phyloP scores from a whole-genome alignment of 2,113 vertebrate species.

The Pristiophorus japonicus region DNA sequence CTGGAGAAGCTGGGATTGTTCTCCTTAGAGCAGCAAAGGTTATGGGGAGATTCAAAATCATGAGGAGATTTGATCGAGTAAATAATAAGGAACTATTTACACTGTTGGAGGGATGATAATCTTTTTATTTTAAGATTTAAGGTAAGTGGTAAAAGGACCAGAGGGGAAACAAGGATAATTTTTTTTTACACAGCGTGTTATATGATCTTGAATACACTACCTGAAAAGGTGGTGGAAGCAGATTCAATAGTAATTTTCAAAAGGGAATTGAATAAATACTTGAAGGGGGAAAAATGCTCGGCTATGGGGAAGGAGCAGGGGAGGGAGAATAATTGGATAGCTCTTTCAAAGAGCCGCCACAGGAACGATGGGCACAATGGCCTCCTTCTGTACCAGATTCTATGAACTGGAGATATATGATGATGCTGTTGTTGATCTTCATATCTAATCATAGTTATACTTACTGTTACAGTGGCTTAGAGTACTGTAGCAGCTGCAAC shows the following conservation, averaged over 20 bases:
- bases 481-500: background rate
- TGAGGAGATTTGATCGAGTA: too few species aligned
- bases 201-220: background rate
- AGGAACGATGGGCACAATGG: background rate
- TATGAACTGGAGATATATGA: background rate
- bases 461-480: background rate
- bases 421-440: background rate
- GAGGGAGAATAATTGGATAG: too few species aligned
- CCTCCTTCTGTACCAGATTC: background rate
- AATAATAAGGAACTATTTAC: too few species aligned
- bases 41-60: too few species aligned
- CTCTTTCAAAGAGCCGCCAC: background rate
- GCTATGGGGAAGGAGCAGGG: background rate
- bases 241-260: background rate
- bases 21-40: too few species aligned
- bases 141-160: background rate
- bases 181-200: too few species aligned
- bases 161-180: background rate
- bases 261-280: background rate
- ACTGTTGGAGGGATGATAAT: too few species aligned
- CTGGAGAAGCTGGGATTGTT: too few species aligned
- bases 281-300: background rate
- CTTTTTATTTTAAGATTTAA: too few species aligned
- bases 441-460: background rate
- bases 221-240: background rate